These are phyloP conservation scores for Lycocerus yunnanus DNA, from an alignment of 2,888 invertebrate species.

Conservation along the genomic window DNA sequence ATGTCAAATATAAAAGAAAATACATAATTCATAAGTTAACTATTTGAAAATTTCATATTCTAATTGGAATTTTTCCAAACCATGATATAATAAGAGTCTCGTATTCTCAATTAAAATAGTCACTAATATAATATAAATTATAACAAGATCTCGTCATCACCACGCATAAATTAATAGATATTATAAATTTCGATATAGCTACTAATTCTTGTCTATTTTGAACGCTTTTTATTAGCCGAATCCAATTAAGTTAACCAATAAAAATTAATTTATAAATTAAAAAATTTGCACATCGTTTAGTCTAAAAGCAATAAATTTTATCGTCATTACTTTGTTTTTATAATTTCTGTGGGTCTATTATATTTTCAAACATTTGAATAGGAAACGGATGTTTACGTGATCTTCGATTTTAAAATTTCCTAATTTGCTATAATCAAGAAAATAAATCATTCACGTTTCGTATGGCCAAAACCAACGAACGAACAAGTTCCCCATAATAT, in stretches of 20 bases:
- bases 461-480: no score
- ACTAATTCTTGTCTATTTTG: not conserved
- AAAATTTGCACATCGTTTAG: not conserved
- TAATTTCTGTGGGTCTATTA: not conserved
- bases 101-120: not conserved
- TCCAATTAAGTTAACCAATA: not conserved
- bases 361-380: not conserved
- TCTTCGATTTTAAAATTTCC: not conserved
- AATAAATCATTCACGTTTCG: not conserved
- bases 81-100: not conserved
- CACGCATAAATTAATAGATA: conserved; percentile 1
- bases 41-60: not conserved
- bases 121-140: not conserved
- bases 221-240: not conserved
- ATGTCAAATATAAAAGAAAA: not conserved
- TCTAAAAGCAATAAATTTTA: not conserved
- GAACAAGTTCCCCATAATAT: no score
- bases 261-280: not conserved
- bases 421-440: not conserved
- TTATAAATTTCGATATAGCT: not conserved
- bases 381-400: not conserved
- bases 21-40: not conserved
- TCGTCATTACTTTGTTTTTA: not conserved
- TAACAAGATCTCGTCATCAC: not conserved
- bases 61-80: conserved; percentile 1